phyloP scores from a whole-genome alignment of 2,888 invertebrate species.

The Branchipolynoe longqiensis region DNA sequence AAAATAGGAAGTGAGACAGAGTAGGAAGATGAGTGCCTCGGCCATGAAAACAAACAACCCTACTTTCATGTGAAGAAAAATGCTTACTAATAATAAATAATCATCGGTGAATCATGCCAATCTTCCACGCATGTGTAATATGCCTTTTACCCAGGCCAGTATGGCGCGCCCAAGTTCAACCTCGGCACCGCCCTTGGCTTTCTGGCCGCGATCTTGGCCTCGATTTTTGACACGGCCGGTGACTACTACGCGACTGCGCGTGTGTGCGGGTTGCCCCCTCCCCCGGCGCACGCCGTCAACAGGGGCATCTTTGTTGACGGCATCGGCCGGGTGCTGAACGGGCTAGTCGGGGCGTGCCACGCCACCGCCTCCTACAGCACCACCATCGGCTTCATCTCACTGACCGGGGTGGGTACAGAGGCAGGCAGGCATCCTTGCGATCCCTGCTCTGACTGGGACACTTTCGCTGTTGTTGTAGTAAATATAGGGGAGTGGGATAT shows the following conservation, averaged over 20 bases:
- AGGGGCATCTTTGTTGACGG: slow-evolving; percentile 74
- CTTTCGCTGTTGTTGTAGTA: too few relatives aligned
- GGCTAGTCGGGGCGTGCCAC: slow-evolving; percentile 72
- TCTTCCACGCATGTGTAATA: too few relatives aligned
- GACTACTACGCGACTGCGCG: slow-evolving; percentile 73
- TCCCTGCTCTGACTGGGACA: too few relatives aligned
- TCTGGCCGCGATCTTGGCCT: slow-evolving; percentile 70
- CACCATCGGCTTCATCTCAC: slow-evolving; percentile 46
- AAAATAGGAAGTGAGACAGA: too few relatives aligned
- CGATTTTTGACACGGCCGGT: slow-evolving; percentile 73
- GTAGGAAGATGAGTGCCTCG: too few relatives aligned
- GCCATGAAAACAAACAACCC: too few relatives aligned
- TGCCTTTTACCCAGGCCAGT: too few relatives aligned
- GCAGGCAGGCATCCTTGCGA: too few relatives aligned
- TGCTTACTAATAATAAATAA: too few relatives aligned
- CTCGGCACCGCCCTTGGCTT: slow-evolving; percentile 71
- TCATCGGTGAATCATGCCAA: too few relatives aligned
- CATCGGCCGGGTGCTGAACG: slow-evolving; percentile 71
- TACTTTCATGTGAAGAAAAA: too few relatives aligned
- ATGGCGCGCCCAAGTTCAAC: slow-evolving; percentile 71
- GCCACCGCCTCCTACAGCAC: slow-evolving; percentile 74
- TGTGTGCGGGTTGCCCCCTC: slow-evolving; percentile 67
- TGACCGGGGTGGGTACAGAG: slow-evolving; percentile 47
- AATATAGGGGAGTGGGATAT: too few relatives aligned
- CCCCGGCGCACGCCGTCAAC: slow-evolving; percentile 73